Base-by-base conservation (phyloP, 2,113 vertebrate species). In the Egretta garzetta region DNA sequence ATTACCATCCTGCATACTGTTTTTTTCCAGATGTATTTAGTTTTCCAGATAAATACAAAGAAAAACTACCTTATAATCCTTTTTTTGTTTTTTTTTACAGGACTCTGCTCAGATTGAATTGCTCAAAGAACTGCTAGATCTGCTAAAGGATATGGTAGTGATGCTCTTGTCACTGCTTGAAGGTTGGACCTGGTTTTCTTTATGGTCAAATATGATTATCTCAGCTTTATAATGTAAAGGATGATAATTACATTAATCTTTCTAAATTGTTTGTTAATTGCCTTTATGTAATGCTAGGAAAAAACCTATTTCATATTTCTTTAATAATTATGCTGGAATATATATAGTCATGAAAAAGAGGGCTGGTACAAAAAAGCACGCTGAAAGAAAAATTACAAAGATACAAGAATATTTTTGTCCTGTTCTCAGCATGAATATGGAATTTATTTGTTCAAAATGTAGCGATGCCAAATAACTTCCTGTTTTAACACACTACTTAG, bases 131-230 rank as follows among this genome's bases (percentile, higher is more conserved):
- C 98, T 99, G 82, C 98, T 99, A 97, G 99, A 99, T 98, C 98
- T 99, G 68, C 99, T 99, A 96, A 99, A 99, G 98, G 99, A 99
- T 98, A 99, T 99, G 99, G 99, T 99, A 80, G 99, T 99, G 97
- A 99, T 99, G 99, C 98, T 99, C 97, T 98, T 99, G 56, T 99
- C 99, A 77, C 98, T 99, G 91, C 98, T 99, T 94, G 99, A 99
- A 99, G 99, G 99, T 99, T 97, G 82, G 96, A 89, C 50, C 19
- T 62, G 3, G 28, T 87, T 93, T 70, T 47, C 37, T 92, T 89
- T 86, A 22, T 67, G 10, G 21, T 80, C 26, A 60, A 26, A 88
- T 92, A 63, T 73, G 8, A 68, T 88, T 91, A 39, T 41, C 19
- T 75, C 32, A 71, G 37, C n/a, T 95, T 86, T 26, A 37, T 60